Evolutionary conservation across 2,888 invertebrate species (phyloP).

Genomic region (Pheosia gnoma): DNA sequence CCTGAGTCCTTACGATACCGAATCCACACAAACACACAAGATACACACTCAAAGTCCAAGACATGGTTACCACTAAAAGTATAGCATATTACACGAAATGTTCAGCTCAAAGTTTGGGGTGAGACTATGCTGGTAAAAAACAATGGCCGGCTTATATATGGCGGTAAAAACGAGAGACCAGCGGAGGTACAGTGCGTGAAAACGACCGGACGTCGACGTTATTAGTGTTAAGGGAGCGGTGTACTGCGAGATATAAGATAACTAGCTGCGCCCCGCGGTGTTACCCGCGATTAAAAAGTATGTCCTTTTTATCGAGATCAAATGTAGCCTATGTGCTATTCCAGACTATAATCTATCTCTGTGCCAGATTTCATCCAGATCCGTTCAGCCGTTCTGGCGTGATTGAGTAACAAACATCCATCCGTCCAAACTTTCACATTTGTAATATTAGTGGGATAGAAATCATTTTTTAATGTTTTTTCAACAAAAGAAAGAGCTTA

Average conservation of each 20-base stretch:
- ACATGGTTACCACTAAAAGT: conserved; percentile 54
- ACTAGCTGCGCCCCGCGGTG: too few relatives aligned
- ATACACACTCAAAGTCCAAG: conserved; percentile 66
- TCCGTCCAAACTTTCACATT: too few relatives aligned
- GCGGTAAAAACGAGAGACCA: conserved; percentile 74
- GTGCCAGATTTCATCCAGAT: too few relatives aligned
- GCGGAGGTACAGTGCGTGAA: conserved; percentile 73
- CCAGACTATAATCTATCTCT: too few relatives aligned
- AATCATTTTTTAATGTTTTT: too few relatives aligned
- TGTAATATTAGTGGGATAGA: too few relatives aligned
- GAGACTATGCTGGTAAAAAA: conserved; percentile 75
- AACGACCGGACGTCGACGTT: conserved; percentile 82
- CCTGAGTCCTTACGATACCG: conserved; percentile 69
- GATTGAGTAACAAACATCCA: too few relatives aligned
- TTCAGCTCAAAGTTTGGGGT: conserved; percentile 44
- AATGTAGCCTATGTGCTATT: too few relatives aligned
- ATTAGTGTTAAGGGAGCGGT: conserved; percentile 55
- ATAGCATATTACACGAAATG: conserved; percentile 39
- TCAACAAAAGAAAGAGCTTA: too few relatives aligned
- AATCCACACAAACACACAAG: conserved; percentile 69
- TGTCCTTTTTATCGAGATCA: neutral
- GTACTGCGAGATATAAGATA: conserved; percentile 35
- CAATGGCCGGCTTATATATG: conserved; percentile 75
- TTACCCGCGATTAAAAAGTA: too few relatives aligned
- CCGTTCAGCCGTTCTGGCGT: too few relatives aligned